Conservation (phyloP, 2,888 invertebrate species). For the Timema cristinae region DNA sequence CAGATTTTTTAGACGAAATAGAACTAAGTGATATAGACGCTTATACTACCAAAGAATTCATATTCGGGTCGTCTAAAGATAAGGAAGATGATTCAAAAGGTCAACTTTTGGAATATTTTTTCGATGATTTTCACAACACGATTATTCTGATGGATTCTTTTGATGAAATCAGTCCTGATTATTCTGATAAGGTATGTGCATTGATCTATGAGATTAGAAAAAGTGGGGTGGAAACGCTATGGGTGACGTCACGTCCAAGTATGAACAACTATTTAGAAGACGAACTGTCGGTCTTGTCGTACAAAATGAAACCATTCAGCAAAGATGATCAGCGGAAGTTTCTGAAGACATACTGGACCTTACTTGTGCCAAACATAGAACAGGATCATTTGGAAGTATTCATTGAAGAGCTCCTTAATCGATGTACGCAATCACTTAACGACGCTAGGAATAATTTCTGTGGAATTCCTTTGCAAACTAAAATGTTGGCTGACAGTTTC, state of each 20-base stretch:
- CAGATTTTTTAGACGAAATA: not conserved
- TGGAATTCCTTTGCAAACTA: slow-evolving; percentile 9
- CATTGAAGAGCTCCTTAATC: not conserved
- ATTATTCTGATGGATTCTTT: slow-evolving; percentile 14
- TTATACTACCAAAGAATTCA: too few relatives aligned
- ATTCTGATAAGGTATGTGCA: not conserved
- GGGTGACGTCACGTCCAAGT: not conserved
- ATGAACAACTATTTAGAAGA: not conserved
- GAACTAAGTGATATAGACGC: not conserved
- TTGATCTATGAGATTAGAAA: not conserved
- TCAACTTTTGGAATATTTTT: too few relatives aligned
- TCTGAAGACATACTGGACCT: not conserved
- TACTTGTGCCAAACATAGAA: too few relatives aligned
- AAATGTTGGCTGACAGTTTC: slow-evolving; percentile 10
- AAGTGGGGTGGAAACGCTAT: not conserved
- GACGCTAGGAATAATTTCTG: not conserved
- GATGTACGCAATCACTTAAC: not conserved
- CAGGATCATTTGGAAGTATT: not conserved
- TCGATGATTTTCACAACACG: not conserved
- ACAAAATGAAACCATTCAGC: not conserved
- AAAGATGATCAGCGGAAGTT: slow-evolving; percentile 2
- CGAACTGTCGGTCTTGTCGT: not conserved
- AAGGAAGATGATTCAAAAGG: too few relatives aligned
- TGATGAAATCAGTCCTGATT: slow-evolving; percentile 18
- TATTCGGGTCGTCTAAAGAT: too few relatives aligned